Conservation (phyloP, 2,113 vertebrate species). For the Heterocephalus glaber region DNA sequence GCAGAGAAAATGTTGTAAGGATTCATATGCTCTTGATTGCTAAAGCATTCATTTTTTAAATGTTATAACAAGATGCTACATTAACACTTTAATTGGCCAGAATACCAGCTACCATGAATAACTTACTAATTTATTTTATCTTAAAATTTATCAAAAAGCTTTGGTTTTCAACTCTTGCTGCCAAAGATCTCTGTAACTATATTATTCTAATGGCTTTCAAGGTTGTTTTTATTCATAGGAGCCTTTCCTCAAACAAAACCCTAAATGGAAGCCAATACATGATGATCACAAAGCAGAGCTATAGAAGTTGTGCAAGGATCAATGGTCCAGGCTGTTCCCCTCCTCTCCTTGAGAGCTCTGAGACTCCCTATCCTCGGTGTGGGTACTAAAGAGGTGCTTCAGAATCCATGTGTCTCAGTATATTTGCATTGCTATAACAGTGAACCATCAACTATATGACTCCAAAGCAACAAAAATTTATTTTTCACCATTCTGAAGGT, state of each 20-base stretch:
- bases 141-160: conserved; percentile 14
- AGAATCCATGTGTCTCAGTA: background rate
- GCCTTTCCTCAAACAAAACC: background rate
- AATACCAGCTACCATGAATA: background rate
- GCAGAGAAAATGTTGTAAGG: conserved; percentile 28
- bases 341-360: background rate
- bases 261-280: background rate
- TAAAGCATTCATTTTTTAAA: conserved; percentile 3
- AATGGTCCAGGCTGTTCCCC: background rate
- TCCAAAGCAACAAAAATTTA: background rate
- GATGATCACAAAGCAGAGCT: background rate
- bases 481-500: background rate
- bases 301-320: background rate
- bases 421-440: background rate
- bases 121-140: conserved; percentile 41
- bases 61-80: conserved; percentile 45
- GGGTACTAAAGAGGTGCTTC: background rate
- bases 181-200: conserved; percentile 4
- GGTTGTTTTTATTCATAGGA: background rate
- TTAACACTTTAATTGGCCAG: conserved; percentile 53
- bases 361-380: background rate
- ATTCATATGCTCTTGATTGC: conserved; percentile 15
- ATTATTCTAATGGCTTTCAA: conserved; percentile 1
- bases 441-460: background rate
- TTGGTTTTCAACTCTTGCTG: background rate